Percentiles rank a stretch among this genome's conserved stretches.
These are phyloP conservation scores for Caligus rogercresseyi DNA, from an alignment of 1,140 invertebrate species.

Conservation along the genomic window DNA sequence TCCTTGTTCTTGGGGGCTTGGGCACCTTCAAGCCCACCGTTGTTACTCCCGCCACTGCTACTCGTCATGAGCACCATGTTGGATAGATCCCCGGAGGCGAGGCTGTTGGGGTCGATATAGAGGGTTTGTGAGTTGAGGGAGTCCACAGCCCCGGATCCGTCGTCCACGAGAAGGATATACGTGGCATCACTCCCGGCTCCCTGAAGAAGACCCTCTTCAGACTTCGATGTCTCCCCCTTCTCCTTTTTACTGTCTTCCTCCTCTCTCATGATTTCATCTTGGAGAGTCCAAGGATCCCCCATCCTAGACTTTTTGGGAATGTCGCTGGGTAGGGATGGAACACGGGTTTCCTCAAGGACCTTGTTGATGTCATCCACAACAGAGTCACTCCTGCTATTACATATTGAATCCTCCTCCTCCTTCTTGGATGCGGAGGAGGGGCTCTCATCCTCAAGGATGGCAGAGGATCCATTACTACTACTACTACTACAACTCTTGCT, in stretches of 20 bases:
- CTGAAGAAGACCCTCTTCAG: neutral
- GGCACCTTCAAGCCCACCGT: no score
- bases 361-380: constrained; percentile 3
- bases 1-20: neutral
- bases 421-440: neutral
- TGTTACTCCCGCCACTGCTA: neutral
- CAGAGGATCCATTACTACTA: no score
- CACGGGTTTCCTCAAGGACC: constrained; percentile 8
- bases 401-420: neutral
- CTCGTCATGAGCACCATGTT: constrained; percentile 15
- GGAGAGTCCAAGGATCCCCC: neutral
- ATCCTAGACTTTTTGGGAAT: constrained; percentile 5
- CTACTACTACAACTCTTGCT: no score
- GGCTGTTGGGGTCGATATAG: constrained; percentile 1
- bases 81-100: neutral
- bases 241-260: neutral
- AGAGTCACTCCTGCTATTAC: no score
- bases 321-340: constrained; percentile 1
- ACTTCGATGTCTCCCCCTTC: neutral
- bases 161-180: constrained; percentile 11
- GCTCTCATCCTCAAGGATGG: no score
- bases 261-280: constrained; percentile 7
- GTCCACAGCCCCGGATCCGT: constrained; percentile 1
- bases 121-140: constrained; percentile 12
- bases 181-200: neutral